Evolutionary conservation across 1,140 invertebrate species (phyloP).

Genomic region (Eciton burchellii): DNA sequence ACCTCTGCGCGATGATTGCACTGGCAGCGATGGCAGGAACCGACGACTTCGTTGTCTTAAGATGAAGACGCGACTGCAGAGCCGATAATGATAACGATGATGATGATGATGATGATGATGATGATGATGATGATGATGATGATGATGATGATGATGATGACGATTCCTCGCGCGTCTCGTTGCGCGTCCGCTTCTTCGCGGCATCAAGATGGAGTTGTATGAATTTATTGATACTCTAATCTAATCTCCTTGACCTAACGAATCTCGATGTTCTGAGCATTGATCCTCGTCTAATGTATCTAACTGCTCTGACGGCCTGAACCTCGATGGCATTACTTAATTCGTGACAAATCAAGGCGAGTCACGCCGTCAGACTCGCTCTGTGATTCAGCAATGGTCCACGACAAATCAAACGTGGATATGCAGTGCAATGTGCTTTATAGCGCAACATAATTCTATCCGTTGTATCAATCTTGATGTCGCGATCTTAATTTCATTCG

Average conservation of each 20-base stretch:
- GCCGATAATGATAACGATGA: neutral
- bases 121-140: neutral
- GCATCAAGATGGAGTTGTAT: neutral
- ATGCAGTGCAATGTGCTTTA: neutral
- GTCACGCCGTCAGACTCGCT: neutral
- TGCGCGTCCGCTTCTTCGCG: neutral
- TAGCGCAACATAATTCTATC: neutral
- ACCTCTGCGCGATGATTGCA: conserved; percentile 40
- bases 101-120: neutral
- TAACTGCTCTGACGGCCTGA: too few relatives aligned
- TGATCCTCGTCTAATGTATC: too few relatives aligned
- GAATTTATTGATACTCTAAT: neutral
- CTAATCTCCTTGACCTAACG: neutral
- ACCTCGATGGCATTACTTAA: neutral
- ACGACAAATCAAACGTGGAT: neutral
- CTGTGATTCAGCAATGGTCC: neutral
- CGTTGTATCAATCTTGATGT: too few relatives aligned
- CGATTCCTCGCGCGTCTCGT: neutral
- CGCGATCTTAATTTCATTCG: neutral
- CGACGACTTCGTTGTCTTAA: conserved; percentile 6
- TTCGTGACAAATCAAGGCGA: neutral
- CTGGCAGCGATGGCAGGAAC: neutral
- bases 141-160: too few relatives aligned
- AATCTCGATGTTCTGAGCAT: too few relatives aligned
- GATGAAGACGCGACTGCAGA: conserved; percentile 3